Base-by-base conservation (phyloP, 2,888 invertebrate species). In the Sinhomidia bicolor region DNA sequence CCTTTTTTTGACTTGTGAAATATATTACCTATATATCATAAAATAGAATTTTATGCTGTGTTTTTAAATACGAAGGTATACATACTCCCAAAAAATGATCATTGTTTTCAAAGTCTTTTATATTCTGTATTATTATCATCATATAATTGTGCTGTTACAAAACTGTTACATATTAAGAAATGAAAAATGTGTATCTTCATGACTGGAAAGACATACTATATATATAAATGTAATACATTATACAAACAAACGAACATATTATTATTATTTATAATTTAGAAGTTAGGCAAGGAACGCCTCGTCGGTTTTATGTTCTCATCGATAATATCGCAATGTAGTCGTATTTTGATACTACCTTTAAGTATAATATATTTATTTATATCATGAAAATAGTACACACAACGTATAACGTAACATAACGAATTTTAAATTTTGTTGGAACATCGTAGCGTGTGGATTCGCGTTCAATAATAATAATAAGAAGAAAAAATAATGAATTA, bases 291-390 rank as follows among this genome's bases (percentile, higher is more conserved):
- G 14, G 44, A 62, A 23, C 6, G 1, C 68, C 51, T 47, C n/a
- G n/a, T 57, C 60, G 83, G 44, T 83, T 83, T 74, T 80, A 36
- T 41, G 71, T 83, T 74, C 60, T n/a, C 4, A 7, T 51, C 54
- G 57, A 74, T 83, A 83, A 71, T 74, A 71, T 83, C 83, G 83
- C 83, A 83, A 74, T 62, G 85, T 85, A 85, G 85, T 85, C 29
- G 81, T 82, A 85, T 85, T 85, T 85, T 85, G 76, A 78, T 85
- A 85, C 85, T 54, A 78, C 32, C 54, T 26, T 78, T 32, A 32
- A 78, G 71, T 71, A 47, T 68, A 29, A 78, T 74, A 74, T 47
- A 78, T 78, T 17, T 78, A 78, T 78, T 78, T 74, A 47, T 74
- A 20, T 78, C 54, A 29, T 29, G 51, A 54, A 54, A 62, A 74